A percentile compares a stretch with the other conserved stretches of the same genome.
Evolutionary conservation across 1,140 invertebrate genomes (phyloP).

Genomic region (Neodiprion lecontei): DNA sequence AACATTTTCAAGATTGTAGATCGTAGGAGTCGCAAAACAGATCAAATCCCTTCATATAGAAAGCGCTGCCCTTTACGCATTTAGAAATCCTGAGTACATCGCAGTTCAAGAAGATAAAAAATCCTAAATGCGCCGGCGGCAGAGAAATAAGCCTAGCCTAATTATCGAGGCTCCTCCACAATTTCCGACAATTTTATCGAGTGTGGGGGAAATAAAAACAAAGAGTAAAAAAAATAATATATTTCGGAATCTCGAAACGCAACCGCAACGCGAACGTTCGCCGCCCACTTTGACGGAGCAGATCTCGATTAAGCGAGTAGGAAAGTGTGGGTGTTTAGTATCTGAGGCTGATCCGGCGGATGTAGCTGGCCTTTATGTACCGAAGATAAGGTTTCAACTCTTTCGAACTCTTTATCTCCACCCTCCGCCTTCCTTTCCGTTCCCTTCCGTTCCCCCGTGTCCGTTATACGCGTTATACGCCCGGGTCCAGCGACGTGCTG

Average conservation of each 20-base stretch:
- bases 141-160: too few species aligned
- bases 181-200: too few species aligned
- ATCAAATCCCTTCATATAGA: not conserved
- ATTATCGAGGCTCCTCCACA: too few species aligned
- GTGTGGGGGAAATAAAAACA: too few species aligned
- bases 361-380: slow-evolving; percentile 42
- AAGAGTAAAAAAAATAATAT: too few species aligned
- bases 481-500: not conserved
- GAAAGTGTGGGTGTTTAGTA: slow-evolving; percentile 57
- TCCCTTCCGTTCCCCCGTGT: not conserved
- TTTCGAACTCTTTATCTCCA: slow-evolving; percentile 54
- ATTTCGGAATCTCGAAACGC: too few species aligned
- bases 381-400: slow-evolving; percentile 53
- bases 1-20: too few species aligned
- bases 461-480: not conserved
- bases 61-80: not conserved
- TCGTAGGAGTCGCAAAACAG: not conserved
- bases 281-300: not conserved
- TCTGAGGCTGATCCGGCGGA: slow-evolving; percentile 60
- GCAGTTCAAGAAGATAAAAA: too few species aligned
- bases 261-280: not conserved
- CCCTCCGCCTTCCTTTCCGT: slow-evolving; percentile 26
- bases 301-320: slow-evolving; percentile 34
- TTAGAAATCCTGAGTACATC: too few species aligned
- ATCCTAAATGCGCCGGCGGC: too few species aligned